Evolutionary conservation across 2,888 invertebrate species (phyloP).

Genomic region (Sphecodes monilicornis): DNA sequence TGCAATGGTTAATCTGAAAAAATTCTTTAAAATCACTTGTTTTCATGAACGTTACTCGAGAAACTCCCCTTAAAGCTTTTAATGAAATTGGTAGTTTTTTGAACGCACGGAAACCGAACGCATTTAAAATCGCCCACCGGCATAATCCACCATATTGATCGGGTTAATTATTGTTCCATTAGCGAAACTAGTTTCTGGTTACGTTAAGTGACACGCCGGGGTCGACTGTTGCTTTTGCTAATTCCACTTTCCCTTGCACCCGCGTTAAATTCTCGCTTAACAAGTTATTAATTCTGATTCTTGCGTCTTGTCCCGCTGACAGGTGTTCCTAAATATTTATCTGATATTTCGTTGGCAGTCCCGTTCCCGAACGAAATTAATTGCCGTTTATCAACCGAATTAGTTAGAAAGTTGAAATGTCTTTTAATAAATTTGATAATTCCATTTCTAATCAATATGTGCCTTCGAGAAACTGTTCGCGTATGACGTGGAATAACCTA

Average conservation of each 20-base stretch:
- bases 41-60: too few relatives aligned
- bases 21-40: too few relatives aligned
- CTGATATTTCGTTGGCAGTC: neutral
- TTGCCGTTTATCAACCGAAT: neutral
- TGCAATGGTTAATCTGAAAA: too few relatives aligned
- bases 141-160: slow-evolving; percentile 31
- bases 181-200: slow-evolving; percentile 43
- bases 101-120: neutral
- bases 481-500: neutral
- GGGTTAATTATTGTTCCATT: slow-evolving; percentile 60
- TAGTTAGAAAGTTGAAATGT: neutral
- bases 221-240: slow-evolving; percentile 52
- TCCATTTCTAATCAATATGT: neutral
- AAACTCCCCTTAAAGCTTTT: too few relatives aligned
- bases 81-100: too few relatives aligned
- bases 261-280: slow-evolving; percentile 46
- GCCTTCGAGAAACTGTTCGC: too few relatives aligned
- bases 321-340: neutral
- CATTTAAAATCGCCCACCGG: neutral
- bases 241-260: slow-evolving; percentile 58
- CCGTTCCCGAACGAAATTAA: neutral
- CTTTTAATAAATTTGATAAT: neutral
- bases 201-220: slow-evolving; percentile 51
- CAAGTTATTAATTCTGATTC: slow-evolving; percentile 43
- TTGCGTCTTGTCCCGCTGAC: neutral